These are phyloP conservation scores for Callipepla squamata DNA, from an alignment of 2,113 vertebrate genomes.

Conservation along the genomic window DNA sequence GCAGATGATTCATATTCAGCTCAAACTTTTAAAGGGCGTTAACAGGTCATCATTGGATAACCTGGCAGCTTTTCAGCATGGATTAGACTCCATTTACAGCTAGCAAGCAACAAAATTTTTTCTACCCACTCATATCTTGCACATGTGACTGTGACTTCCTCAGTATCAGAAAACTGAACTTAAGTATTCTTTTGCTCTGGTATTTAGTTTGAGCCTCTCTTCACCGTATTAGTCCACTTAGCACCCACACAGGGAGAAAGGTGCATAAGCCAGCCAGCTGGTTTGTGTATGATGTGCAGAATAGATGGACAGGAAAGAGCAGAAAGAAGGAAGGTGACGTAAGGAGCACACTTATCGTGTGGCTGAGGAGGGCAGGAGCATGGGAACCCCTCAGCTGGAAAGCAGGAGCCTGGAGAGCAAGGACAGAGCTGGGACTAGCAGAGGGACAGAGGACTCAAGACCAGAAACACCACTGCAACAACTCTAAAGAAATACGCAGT, in stretches of 20 bases:
- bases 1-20: not conserved
- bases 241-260: rapidly evolving
- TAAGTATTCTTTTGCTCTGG: rapidly evolving
- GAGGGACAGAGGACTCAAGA: not conserved
- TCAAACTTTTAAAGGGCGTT: not conserved
- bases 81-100: not conserved
- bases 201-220: rapidly evolving
- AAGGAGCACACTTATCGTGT: not conserved
- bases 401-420: not conserved
- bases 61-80: not conserved
- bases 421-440: not conserved
- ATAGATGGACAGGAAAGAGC: not conserved
- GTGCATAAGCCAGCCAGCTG: not conserved
- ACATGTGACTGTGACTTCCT: not conserved
- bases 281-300: not conserved
- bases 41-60: not conserved
- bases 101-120: not conserved
- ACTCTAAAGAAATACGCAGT: not conserved
- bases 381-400: too few relatives aligned
- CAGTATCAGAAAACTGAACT: not conserved
- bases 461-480: not conserved
- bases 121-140: not conserved
- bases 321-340: not conserved
- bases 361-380: not conserved
- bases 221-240: not conserved